Evolutionary conservation across 2,113 vertebrate species (phyloP).

Genomic region (Mionectes macconnelli): DNA sequence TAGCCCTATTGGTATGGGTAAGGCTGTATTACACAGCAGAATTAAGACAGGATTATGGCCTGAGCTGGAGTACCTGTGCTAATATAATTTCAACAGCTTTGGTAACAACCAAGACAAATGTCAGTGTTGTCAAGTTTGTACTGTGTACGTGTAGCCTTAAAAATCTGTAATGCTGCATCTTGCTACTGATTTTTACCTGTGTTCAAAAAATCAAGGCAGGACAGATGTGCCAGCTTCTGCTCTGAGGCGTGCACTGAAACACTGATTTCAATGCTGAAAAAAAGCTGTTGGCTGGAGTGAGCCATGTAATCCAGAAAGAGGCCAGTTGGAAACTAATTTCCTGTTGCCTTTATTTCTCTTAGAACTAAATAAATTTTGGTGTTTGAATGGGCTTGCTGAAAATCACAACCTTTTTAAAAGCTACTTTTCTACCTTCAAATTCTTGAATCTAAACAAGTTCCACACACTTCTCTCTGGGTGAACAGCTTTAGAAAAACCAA

Average conservation of each 20-base stretch:
- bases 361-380: neutral
- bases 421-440: neutral
- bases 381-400: neutral
- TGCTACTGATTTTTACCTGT: neutral
- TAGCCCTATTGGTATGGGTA: neutral
- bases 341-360: constrained; percentile 4
- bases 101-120: neutral
- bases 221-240: neutral
- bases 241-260: neutral
- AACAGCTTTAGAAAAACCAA: neutral
- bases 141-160: neutral
- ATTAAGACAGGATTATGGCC: neutral
- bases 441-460: neutral
- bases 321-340: constrained; percentile 25
- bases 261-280: neutral
- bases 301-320: neutral
- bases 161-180: neutral
- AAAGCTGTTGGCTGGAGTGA: neutral
- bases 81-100: neutral
- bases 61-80: neutral
- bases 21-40: neutral
- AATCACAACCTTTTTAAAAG: neutral
- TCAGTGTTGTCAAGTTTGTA: neutral
- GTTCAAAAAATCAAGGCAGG: neutral
- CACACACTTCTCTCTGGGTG: neutral